A percentile compares a stretch with the other conserved stretches of the same genome.
Evolutionary conservation across 2,113 vertebrate genomes (phyloP).

Genomic region (Salminus brasiliensis): DNA sequence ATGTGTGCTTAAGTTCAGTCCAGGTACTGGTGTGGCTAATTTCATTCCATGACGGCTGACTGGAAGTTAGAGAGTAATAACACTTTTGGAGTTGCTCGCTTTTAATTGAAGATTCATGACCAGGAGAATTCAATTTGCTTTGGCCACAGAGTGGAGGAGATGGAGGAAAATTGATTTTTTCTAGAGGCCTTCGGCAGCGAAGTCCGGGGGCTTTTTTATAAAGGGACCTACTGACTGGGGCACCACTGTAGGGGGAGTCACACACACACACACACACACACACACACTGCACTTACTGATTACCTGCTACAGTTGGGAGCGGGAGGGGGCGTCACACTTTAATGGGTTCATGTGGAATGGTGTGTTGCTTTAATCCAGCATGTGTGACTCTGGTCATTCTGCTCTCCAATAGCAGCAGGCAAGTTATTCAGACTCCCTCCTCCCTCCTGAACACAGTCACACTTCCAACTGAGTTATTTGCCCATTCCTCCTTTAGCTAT

Average conservation of each 20-base stretch:
- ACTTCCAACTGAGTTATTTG: neutral
- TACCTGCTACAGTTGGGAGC: neutral
- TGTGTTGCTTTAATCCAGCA: conserved; percentile 31
- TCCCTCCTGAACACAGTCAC: neutral
- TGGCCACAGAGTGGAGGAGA: conserved; percentile 47
- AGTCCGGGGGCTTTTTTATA: conserved; percentile 1
- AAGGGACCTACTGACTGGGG: neutral
- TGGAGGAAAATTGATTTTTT: conserved; percentile 73
- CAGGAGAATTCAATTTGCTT: conserved; percentile 65
- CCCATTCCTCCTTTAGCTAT: neutral
- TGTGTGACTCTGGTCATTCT: conserved; percentile 38
- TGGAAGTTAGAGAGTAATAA: conserved; percentile 57
- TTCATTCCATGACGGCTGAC: conserved; percentile 51
- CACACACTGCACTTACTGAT: conserved; percentile 16
- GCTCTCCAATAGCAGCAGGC: neutral
- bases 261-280: neutral
- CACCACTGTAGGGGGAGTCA: neutral
- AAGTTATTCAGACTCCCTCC: neutral
- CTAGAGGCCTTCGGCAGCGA: neutral
- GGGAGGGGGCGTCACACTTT: conserved; percentile 38
- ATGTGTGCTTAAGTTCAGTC: conserved; percentile 53
- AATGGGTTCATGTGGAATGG: conserved; percentile 38
- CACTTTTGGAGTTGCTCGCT: conserved; percentile 52
- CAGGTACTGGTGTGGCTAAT: conserved; percentile 61
- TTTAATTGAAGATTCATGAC: conserved; percentile 71